Conservation (phyloP, 53 echinoderm and acorn worm species). For the Astropecten irregularis region DNA sequence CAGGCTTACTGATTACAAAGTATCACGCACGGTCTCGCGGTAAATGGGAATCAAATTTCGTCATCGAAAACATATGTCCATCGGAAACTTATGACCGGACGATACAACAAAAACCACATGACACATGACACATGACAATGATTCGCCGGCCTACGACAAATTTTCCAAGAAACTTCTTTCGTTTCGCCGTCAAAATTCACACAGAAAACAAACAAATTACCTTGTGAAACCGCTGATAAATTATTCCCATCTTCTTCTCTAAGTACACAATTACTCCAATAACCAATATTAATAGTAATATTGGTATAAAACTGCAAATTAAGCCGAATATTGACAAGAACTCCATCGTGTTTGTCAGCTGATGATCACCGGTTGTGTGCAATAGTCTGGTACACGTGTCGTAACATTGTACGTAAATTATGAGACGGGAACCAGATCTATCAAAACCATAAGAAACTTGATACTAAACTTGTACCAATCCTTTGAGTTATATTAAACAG, state of each 20-base stretch:
- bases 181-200: too few relatives aligned
- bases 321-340: neutral
- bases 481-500: neutral
- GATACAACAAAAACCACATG: too few relatives aligned
- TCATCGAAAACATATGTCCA: too few relatives aligned
- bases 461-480: neutral
- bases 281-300: neutral
- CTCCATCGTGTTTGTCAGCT: neutral
- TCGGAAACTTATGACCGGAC: too few relatives aligned
- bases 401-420: too few relatives aligned
- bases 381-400: neutral
- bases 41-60: too few relatives aligned
- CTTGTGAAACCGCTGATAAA: slow-evolving; percentile 47
- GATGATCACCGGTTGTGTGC: neutral
- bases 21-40: too few relatives aligned
- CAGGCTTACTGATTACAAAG: too few relatives aligned
- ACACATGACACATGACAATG: too few relatives aligned
- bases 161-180: too few relatives aligned
- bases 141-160: too few relatives aligned
- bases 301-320: slow-evolving; percentile 19
- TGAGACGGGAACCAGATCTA: neutral
- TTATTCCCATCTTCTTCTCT: slow-evolving; percentile 37
- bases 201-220: too few relatives aligned
- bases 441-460: neutral
- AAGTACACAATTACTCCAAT: slow-evolving; percentile 4